Percentiles rank a stretch among this genome's conserved stretches.
phyloP scores from a whole-genome alignment of 1,140 invertebrate species.

The Diabrotica virgifera region DNA sequence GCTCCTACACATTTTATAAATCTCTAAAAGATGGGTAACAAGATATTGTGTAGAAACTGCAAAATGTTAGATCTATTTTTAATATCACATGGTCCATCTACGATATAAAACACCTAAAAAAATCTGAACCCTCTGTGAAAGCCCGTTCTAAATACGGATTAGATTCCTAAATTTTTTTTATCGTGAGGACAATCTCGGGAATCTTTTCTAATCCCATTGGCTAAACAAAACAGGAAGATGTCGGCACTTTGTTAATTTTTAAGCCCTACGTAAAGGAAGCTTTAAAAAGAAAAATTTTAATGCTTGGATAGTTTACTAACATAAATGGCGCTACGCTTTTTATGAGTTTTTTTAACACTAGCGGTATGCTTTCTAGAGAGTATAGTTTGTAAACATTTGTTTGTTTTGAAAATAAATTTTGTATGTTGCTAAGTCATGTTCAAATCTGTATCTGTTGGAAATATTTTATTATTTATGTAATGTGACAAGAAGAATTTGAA shows the following conservation, averaged over 20 bases:
- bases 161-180: constrained; percentile 18
- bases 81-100: constrained; percentile 20
- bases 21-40: too few relatives aligned
- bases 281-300: constrained; percentile 11
- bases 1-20: too few relatives aligned
- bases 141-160: constrained; percentile 4
- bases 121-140: constrained; percentile 9
- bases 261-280: not conserved
- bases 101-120: constrained; percentile 5
- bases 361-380: too few relatives aligned
- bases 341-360: too few relatives aligned
- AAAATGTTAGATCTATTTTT: not conserved
- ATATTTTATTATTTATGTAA: too few relatives aligned
- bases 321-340: constrained; percentile 21
- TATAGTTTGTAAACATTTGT: too few relatives aligned
- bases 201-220: constrained; percentile 17
- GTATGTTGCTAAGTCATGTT: too few relatives aligned
- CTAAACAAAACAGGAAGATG: constrained; percentile 19
- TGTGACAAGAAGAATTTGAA: too few relatives aligned
- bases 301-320: constrained; percentile 18
- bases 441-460: too few relatives aligned
- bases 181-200: constrained; percentile 10
- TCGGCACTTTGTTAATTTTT: constrained; percentile 19
- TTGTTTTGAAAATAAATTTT: too few relatives aligned
- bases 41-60: too few relatives aligned